A percentile compares a stretch with the other conserved stretches of the same genome.
These are phyloP conservation scores for Tragelaphus imberbis DNA, from an alignment of 2,113 vertebrate species.

Conservation along the genomic window DNA sequence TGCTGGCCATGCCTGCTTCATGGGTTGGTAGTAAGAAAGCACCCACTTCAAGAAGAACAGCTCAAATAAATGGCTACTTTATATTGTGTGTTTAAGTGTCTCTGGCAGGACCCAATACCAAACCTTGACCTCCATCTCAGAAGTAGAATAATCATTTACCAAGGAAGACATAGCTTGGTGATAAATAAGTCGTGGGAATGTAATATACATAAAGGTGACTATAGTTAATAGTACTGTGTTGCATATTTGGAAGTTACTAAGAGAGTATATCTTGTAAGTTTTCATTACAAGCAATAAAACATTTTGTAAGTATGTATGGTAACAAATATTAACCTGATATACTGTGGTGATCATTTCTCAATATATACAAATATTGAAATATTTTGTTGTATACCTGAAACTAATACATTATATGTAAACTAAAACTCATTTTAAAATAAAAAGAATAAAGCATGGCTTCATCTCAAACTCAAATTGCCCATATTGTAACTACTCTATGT, in stretches of 20 bases:
- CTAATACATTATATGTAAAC: neutral
- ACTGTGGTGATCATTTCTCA: neutral
- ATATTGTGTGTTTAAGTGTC: neutral
- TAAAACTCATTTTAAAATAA: neutral
- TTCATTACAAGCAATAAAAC: neutral
- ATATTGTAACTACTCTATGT: neutral
- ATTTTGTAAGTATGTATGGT: neutral
- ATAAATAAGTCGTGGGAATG: neutral
- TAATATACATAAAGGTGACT: neutral
- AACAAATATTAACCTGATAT: neutral
- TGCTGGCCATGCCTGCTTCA: neutral
- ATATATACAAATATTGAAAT: neutral
- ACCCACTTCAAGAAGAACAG: neutral
- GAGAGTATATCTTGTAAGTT: neutral
- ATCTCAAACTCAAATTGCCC: neutral
- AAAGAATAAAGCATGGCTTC: neutral
- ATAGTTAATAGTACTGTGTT: neutral
- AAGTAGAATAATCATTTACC: neutral
- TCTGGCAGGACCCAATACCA: neutral
- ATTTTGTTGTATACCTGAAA: neutral
- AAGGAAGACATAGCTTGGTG: neutral
- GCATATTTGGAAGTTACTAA: neutral
- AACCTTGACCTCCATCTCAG: neutral
- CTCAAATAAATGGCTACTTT: neutral
- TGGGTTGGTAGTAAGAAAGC: neutral